phyloP scores from a whole-genome alignment of 2,797 vertebrate genomes.

The Ctenopoma kingsleyae region DNA sequence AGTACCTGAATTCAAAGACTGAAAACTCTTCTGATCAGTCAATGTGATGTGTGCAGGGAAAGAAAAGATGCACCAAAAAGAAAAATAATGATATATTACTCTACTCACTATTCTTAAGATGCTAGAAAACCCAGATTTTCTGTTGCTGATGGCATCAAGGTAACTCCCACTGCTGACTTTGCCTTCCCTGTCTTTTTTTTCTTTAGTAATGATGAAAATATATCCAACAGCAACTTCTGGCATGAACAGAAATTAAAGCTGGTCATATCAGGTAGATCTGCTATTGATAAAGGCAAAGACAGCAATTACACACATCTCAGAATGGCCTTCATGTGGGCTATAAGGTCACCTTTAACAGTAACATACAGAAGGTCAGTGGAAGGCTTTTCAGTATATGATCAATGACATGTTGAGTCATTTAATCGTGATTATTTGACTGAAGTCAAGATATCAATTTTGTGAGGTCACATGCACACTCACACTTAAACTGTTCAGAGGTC shows the following conservation, averaged over 20 bases:
- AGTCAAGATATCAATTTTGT: conserved; percentile 3
- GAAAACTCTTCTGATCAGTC: conserved; percentile 36
- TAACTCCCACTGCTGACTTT: conserved; percentile 27
- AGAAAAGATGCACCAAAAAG: conserved; percentile 23
- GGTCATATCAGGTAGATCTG: conserved; percentile 49
- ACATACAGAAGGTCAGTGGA: conserved; percentile 11
- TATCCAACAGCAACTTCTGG: conserved; percentile 34
- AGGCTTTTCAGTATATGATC: conserved; percentile 28
- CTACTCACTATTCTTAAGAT: conserved; percentile 8
- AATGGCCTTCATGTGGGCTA: conserved; percentile 29
- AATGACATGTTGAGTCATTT: conserved; percentile 34
- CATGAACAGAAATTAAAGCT: conserved; percentile 35
- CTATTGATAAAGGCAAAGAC: conserved; percentile 3
- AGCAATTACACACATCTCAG: conserved; percentile 10
- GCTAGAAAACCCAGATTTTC: conserved; percentile 4
- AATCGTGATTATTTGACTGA: conserved; percentile 20
- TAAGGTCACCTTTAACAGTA: conserved; percentile 12
- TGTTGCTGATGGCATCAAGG: conserved; percentile 24
- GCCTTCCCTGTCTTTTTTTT: neutral
- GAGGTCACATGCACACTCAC: neutral
- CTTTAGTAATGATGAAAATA: conserved; percentile 33
- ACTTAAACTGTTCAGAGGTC: conserved; percentile 1
- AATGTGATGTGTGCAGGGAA: conserved; percentile 21
- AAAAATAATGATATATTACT: conserved; percentile 26
- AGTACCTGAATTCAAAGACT: conserved; percentile 23